Percentiles rank a stretch among this genome's conserved stretches.
Evolutionary conservation across 1,140 invertebrate species (phyloP).

Genomic region (Kradibia gibbosae): DNA sequence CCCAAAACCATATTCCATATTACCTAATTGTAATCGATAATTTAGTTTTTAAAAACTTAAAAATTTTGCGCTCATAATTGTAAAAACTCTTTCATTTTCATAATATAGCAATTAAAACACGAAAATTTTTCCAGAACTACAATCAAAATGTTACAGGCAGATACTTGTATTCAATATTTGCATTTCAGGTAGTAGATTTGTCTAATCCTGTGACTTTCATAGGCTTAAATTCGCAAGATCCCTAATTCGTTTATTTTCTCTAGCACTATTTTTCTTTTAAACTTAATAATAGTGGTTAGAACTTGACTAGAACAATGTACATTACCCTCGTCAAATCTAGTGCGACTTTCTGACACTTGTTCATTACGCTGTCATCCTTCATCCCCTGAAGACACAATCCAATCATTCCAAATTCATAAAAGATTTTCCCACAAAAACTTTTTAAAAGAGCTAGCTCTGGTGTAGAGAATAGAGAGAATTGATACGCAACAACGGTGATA

Average conservation of each 20-base stretch:
- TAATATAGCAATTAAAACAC: not conserved
- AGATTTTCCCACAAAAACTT: no score
- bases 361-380: not conserved
- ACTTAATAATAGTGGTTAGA: not conserved
- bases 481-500: not conserved
- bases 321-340: not conserved
- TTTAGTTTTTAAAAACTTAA: no score
- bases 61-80: no score
- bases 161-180: not conserved
- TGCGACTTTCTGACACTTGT: not conserved
- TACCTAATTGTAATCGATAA: no score
- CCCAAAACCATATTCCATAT: no score
- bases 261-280: not conserved
- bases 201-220: not conserved
- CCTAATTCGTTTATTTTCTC: not conserved
- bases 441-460: no score
- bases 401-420: no score
- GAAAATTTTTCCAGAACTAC: not conserved
- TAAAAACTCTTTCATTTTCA: no score
- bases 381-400: not conserved
- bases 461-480: not conserved
- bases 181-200: not conserved
- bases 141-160: not conserved
- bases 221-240: not conserved
- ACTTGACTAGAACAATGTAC: not conserved